A percentile compares a stretch with the other conserved stretches of the same genome.
Evolutionary conservation across 1,140 invertebrate species (phyloP).

Genomic region (Choristoneura fumiferana): DNA sequence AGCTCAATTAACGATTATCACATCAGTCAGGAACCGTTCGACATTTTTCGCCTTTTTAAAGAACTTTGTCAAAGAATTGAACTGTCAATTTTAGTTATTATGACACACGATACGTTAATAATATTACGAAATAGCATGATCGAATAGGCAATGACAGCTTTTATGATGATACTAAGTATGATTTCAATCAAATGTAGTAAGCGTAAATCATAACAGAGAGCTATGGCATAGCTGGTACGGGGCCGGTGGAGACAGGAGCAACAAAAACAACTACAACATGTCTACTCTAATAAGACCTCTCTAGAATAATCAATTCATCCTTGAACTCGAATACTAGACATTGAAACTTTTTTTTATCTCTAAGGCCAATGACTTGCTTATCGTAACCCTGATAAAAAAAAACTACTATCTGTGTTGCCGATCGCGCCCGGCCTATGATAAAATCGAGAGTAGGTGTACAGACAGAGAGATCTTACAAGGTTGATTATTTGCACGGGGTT

Average conservation of each 20-base stretch:
- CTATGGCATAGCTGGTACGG: slow-evolving; percentile 80
- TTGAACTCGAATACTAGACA: background rate
- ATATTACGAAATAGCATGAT: slow-evolving; percentile 8
- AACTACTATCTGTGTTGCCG: too few species aligned
- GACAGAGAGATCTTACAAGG: too few species aligned
- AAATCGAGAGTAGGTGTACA: too few species aligned
- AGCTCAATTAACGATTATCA: too few species aligned
- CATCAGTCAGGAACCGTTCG: too few species aligned
- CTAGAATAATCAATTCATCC: background rate
- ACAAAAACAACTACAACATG: slow-evolving; percentile 63
- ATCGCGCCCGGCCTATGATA: too few species aligned
- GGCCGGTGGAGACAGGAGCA: slow-evolving; percentile 83
- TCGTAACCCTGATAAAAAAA: background rate
- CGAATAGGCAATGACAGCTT: background rate
- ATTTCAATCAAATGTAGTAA: background rate
- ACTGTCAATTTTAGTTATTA: too few species aligned
- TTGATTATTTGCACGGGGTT: background rate
- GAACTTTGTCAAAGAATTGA: too few species aligned
- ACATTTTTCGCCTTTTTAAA: too few species aligned
- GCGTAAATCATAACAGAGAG: slow-evolving; percentile 30
- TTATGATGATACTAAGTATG: background rate
- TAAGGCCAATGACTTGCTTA: background rate
- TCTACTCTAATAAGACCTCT: slow-evolving; percentile 49
- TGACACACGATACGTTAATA: too few species aligned
- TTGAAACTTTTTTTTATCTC: too few species aligned